Conservation (phyloP, 2,888 invertebrate genomes). For the Deroplatys truncata region DNA sequence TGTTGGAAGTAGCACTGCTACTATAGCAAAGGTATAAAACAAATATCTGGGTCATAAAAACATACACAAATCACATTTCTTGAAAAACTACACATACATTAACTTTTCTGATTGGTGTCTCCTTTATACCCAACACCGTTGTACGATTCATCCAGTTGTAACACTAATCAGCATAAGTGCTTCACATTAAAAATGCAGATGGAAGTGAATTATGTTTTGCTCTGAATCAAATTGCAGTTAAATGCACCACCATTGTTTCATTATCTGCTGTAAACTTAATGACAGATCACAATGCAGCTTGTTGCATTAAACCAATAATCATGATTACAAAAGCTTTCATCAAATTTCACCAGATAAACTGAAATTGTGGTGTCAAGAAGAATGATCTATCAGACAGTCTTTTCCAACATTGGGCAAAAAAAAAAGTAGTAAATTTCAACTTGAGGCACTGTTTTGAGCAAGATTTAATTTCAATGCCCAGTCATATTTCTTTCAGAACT, state of each 20-base stretch:
- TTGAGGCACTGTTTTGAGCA: not conserved
- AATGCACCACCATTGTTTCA: not conserved
- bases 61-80: not conserved
- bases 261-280: not conserved
- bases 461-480: not conserved
- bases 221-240: too few species aligned
- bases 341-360: too few species aligned
- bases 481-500: not conserved
- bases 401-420: not conserved
- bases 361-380: not conserved
- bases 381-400: not conserved
- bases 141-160: not conserved
- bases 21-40: conserved; percentile 5
- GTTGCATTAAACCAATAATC: too few species aligned
- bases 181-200: not conserved
- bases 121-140: not conserved
- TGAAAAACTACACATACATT: not conserved
- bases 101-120: conserved; percentile 1
- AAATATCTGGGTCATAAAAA: conserved; percentile 5
- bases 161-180: not conserved
- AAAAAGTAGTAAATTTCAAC: not conserved
- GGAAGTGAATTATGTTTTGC: not conserved
- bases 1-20: conserved; percentile 4
- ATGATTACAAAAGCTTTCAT: not conserved
- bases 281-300: not conserved